Evolutionary conservation across 2,888 invertebrate species (phyloP), one percentile per base, ranked within the genome.

Genomic region (Malthinus flaveolus): DNA sequence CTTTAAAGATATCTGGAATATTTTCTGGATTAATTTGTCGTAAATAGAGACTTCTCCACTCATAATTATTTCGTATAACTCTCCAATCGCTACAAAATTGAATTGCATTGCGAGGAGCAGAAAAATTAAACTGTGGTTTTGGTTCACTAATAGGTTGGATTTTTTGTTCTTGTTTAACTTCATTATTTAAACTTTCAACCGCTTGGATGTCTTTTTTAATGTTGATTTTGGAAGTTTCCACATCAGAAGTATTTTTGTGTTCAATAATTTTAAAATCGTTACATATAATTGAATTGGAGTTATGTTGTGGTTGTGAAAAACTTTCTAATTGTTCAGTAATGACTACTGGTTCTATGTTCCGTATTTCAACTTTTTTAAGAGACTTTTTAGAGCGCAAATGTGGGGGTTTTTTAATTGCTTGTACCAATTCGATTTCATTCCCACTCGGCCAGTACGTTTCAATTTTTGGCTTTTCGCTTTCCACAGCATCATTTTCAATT

Each of bases 31-130:
- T 79, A 67, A 89, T 83, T 49, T 69, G 59, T 59, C 84, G 85
- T 60, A 89, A 80, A 75, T 87, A 90, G 62, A 82, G 75, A 66
- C 83, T 83, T 68, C 83, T 81, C 13, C 82, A 81, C 7, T 76
- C 77, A n/a, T 74, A 71, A 23, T 79, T 78, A 0, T 77, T 80
- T 63, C 79, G 82, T 49, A 86, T 69, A 63, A 80, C 79, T 68
- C 82, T 85, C 90, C 89, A 90, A 46, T 81, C 80, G 0, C 80
- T 66, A 73, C 84, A 79, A 72, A 90, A 90, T 68, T 88, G 87
- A 7, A 89, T 85, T 51, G 86, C 85, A 56, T 83, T 86, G 52
- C 80, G 81, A 0, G 89, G 89, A 4, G 82, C 66, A 8, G 74
- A 65, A 13, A 81, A 78, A 32, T 80, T 54, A 23, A 23, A 23